Evolutionary conservation across 1,140 invertebrate genomes (phyloP).

Genomic region (Drosophila pectinifera): DNA sequence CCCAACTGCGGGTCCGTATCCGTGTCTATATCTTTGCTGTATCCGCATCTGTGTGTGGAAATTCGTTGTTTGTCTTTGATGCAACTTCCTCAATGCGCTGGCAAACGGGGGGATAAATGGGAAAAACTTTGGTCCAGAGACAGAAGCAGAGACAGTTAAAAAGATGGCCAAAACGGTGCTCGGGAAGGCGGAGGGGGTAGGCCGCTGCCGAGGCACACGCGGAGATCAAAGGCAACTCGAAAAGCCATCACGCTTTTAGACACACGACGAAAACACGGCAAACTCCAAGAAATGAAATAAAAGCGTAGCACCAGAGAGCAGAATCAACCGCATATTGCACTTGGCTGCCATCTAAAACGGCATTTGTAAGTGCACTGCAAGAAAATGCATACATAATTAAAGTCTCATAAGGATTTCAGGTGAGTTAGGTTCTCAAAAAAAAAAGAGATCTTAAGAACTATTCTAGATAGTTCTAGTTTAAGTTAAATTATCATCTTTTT

Average conservation of each 20-base stretch:
- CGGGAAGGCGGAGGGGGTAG: neutral
- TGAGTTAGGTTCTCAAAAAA: neutral
- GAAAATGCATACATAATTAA: neutral
- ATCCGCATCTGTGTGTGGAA: conserved; percentile 42
- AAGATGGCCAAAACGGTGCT: conserved; percentile 16
- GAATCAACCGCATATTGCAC: conserved; percentile 57
- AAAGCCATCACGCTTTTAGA: conserved; percentile 68
- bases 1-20: conserved; percentile 39
- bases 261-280: conserved; percentile 48
- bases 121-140: conserved; percentile 57
- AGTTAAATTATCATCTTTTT: too few species aligned
- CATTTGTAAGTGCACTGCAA: conserved; percentile 28
- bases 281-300: conserved; percentile 51
- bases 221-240: conserved; percentile 73
- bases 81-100: conserved; percentile 81
- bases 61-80: conserved; percentile 76
- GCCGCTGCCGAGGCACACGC: conserved; percentile 11
- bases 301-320: conserved; percentile 38
- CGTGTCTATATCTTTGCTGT: conserved; percentile 29
- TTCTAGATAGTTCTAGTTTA: neutral
- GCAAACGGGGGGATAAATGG: conserved; percentile 58
- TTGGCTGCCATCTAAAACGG: conserved; percentile 45
- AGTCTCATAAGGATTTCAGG: neutral
- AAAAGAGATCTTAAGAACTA: neutral
- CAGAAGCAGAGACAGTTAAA: conserved; percentile 37